These are phyloP conservation scores for Epicampocera succincta DNA, from an alignment of 2,888 invertebrate species.

Conservation along the genomic window DNA sequence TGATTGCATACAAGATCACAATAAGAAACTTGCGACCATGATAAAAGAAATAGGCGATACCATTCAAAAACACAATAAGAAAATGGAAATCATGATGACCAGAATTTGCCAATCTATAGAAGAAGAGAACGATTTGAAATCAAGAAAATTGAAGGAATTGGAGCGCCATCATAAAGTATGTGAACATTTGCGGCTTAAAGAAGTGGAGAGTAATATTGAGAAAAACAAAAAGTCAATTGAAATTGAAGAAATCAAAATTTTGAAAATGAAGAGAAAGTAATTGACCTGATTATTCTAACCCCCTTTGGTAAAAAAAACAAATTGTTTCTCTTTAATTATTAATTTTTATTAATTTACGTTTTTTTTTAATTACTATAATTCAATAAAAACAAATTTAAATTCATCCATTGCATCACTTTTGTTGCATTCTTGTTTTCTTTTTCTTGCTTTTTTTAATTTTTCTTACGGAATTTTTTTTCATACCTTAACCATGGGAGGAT, in stretches of 20 bases:
- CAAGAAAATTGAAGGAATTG: constrained; percentile 17
- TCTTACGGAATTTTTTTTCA: constrained; percentile 67
- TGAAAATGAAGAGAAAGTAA: not conserved
- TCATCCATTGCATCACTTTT: constrained; percentile 64
- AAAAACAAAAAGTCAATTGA: constrained; percentile 17
- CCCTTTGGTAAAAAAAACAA: constrained; percentile 1
- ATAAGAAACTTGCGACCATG: constrained; percentile 13
- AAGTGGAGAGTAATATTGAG: constrained; percentile 19
- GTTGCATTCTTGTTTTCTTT: constrained; percentile 50
- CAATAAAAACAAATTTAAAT: constrained; percentile 68
- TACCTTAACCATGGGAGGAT: constrained; percentile 77
- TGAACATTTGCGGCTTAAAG: constrained; percentile 13
- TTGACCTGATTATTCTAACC: not conserved
- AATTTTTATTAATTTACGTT: constrained; percentile 43
- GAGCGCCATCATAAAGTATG: constrained; percentile 13
- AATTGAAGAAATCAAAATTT: constrained; percentile 19
- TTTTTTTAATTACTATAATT: constrained; percentile 53
- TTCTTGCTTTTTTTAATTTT: constrained; percentile 17
- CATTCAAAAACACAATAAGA: not conserved
- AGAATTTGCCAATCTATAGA: constrained; percentile 20
- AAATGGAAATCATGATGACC: constrained; percentile 30
- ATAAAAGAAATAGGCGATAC: constrained; percentile 13
- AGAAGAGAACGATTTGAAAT: constrained; percentile 10
- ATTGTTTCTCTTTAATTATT: constrained; percentile 36
- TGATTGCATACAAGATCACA: no score